A percentile compares a stretch with the other conserved stretches of the same genome.
These are phyloP conservation scores for Narcine bancroftii DNA, from an alignment of 2,113 vertebrate species.

Conservation along the genomic window DNA sequence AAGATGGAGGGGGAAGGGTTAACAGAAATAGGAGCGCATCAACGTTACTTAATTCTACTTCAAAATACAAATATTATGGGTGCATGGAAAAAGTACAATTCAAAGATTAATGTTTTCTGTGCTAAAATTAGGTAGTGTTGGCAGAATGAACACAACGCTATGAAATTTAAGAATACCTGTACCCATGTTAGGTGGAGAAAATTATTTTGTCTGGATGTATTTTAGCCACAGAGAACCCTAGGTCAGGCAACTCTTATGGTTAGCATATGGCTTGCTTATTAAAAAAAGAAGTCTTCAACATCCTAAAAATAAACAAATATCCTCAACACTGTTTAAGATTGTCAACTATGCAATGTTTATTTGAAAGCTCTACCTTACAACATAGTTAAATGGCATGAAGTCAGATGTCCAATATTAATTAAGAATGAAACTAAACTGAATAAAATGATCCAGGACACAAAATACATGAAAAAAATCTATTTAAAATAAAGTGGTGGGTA, in stretches of 20 bases:
- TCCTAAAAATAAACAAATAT: neutral
- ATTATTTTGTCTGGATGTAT: neutral
- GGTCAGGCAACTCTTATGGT: neutral
- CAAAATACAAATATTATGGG: neutral
- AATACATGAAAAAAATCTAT: neutral
- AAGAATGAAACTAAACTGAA: neutral
- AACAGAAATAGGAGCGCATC: too few species aligned
- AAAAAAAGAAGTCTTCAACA: neutral
- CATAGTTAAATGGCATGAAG: neutral
- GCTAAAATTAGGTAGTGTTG: neutral
- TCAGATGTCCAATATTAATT: neutral
- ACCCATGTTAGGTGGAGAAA: neutral
- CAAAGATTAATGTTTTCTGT: neutral
- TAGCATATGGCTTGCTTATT: neutral
- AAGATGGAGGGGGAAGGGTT: too few species aligned
- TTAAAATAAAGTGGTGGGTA: neutral
- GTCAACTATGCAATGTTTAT: neutral
- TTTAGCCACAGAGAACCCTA: neutral
- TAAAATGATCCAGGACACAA: neutral
- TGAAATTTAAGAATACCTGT: neutral
- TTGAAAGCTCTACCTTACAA: neutral
- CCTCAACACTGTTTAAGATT: neutral
- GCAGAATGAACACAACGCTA: neutral
- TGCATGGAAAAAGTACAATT: neutral
- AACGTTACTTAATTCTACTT: neutral